These are phyloP conservation scores for Galeopsomyia nigrocyanea DNA, from an alignment of 2,888 invertebrate species.

Conservation along the genomic window DNA sequence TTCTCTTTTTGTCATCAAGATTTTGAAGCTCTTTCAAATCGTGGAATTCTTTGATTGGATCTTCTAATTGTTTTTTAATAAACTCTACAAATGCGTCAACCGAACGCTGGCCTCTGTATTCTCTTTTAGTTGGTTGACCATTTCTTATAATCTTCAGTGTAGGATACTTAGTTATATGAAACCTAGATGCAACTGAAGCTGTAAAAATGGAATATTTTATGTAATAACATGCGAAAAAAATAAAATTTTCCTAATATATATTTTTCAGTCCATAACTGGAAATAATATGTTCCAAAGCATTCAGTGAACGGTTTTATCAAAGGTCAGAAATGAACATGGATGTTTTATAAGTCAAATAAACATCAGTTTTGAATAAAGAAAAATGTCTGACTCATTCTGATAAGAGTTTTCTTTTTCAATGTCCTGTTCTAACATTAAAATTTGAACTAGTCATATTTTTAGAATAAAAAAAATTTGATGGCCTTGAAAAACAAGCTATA, in stretches of 20 bases:
- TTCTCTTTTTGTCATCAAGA: conserved; percentile 84
- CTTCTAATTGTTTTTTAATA: conserved; percentile 89
- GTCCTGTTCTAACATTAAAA: too few species aligned
- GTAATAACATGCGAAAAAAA: not conserved
- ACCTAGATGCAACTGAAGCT: conserved; percentile 86
- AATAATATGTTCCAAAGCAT: too few species aligned
- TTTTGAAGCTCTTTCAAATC: conserved; percentile 80
- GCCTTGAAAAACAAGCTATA: too few species aligned
- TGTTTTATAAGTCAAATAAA: too few species aligned
- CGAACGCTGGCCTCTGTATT: conserved; percentile 91
- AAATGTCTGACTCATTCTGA: not conserved
- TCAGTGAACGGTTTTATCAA: too few species aligned
- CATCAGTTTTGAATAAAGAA: conserved; percentile 4
- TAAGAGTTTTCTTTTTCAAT: not conserved
- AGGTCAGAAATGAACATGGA: too few species aligned
- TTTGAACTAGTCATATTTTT: too few species aligned
- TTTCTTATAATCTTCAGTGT: conserved; percentile 95
- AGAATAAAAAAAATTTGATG: too few species aligned
- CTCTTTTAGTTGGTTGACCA: conserved; percentile 90
- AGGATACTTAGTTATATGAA: conserved; percentile 98
- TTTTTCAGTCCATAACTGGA: not conserved
- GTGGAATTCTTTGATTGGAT: conserved; percentile 85
- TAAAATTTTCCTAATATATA: conserved; percentile 3
- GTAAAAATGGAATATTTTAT: conserved; percentile 49
- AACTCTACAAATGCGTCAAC: conserved; percentile 91